Evolutionary conservation across 2,888 invertebrate genomes (phyloP), one percentile per base, ranked within the genome.

Genomic region (Agrotis ipsilon): DNA sequence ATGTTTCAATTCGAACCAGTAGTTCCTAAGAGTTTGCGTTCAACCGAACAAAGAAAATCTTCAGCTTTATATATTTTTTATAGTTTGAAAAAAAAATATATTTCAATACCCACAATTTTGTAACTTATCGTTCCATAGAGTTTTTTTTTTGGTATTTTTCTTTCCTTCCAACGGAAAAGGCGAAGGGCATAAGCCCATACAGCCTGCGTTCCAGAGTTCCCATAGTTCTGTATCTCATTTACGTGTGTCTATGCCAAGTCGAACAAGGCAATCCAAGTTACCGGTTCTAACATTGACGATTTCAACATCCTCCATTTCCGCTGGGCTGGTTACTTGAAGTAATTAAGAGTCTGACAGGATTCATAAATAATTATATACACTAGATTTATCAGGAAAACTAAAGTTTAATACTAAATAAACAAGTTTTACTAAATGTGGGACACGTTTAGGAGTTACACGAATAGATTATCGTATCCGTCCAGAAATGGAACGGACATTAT

Each of bases 301-400:
- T 83, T 78, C 83, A 59, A 74, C 85, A 83, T 72, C 11, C 4
- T 27, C 46, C 51, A 46, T 82, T 82, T 82, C 79, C 82, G 80
- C 39, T 63, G 16, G 16, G 18, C 54, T 64, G 45, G n/a, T 32
- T 57, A 61, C 58, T 6, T 21, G 3, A 46, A 66, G 45, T 54
- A 72, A 72, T 68, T 72, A 70, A 57, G 45, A 52, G 24, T 62
- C 52, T 9, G 54, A 55, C 64, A 49, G 19, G 54, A 32, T 68
- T 79, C 67, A 81, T 81, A 67, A 72, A 67, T 81, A 68, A 67
- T 57, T 57, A 43, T 4, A 13, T 58, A 57, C 55, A 54, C 55
- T 67, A 52, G 63, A 64, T 51, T 45, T 65, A 68, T 48, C 55
- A 67, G 43, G 24, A 58, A 72, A 63, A 27, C 19, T 55, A 27